phyloP scores from a whole-genome alignment of 2,797 vertebrate species.

The Manis crassicaudata region DNA sequence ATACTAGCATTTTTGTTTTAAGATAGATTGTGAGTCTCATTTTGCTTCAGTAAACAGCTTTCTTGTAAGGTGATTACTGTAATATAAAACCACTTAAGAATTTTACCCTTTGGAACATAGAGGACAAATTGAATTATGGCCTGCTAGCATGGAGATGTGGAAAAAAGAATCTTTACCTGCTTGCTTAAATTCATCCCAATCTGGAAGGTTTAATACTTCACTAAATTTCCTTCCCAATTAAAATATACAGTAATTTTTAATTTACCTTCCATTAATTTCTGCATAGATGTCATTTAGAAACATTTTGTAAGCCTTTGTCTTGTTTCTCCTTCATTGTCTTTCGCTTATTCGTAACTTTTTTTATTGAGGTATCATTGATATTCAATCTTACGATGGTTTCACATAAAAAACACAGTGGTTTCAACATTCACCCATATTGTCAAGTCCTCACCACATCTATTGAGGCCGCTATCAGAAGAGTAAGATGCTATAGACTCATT shows the following conservation, averaged over 20 bases:
- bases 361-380: too few species aligned
- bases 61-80: conserved; percentile 58
- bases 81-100: conserved; percentile 49
- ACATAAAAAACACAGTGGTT: too few species aligned
- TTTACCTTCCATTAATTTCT: background rate
- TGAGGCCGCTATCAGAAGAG: too few species aligned
- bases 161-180: background rate
- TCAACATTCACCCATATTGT: too few species aligned
- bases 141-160: background rate
- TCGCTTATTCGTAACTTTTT: background rate
- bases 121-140: conserved; percentile 40
- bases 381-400: too few species aligned
- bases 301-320: background rate
- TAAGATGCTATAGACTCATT: too few species aligned
- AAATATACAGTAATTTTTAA: conserved; percentile 23
- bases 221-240: background rate
- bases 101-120: conserved; percentile 48
- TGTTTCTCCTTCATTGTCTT: background rate
- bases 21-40: conserved; percentile 39
- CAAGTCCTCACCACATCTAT: too few species aligned
- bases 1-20: conserved; percentile 15
- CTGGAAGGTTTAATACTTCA: background rate
- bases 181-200: background rate
- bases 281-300: background rate
- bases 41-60: conserved; percentile 65